phyloP scores from a whole-genome alignment of 2,113 vertebrate genomes.

The Pterocles orientalis region DNA sequence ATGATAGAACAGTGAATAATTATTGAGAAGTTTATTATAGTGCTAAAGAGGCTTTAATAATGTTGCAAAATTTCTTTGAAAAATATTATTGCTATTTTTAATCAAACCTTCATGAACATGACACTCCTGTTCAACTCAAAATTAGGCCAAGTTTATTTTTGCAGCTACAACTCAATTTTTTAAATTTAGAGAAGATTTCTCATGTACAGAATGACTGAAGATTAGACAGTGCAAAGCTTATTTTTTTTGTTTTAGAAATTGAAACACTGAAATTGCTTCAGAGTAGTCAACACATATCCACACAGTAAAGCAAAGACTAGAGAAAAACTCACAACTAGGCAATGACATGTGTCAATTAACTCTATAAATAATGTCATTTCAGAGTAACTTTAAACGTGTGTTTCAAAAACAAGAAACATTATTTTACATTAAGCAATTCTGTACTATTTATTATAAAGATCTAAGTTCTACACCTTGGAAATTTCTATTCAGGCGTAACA shows the following conservation, averaged over 20 bases:
- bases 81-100: neutral
- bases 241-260: neutral
- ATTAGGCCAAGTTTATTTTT: neutral
- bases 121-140: neutral
- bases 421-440: neutral
- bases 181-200: constrained; percentile 3
- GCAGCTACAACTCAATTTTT: neutral
- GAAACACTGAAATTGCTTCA: constrained; percentile 52
- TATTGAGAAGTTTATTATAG: neutral
- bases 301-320: constrained; percentile 16
- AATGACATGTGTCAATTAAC: constrained; percentile 7
- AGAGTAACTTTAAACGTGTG: neutral
- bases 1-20: neutral
- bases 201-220: constrained; percentile 14
- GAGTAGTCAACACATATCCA: constrained; percentile 19
- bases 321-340: constrained; percentile 21
- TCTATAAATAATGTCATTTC: neutral
- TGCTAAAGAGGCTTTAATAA: neutral
- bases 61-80: neutral
- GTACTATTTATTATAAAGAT: neutral
- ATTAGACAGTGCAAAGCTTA: neutral
- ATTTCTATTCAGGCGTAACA: neutral
- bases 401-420: neutral
- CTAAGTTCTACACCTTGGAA: neutral
- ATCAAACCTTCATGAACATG: neutral